These are phyloP conservation scores for Ochotona curzoniae DNA, from an alignment of 2,113 vertebrate genomes.

Conservation along the genomic window DNA sequence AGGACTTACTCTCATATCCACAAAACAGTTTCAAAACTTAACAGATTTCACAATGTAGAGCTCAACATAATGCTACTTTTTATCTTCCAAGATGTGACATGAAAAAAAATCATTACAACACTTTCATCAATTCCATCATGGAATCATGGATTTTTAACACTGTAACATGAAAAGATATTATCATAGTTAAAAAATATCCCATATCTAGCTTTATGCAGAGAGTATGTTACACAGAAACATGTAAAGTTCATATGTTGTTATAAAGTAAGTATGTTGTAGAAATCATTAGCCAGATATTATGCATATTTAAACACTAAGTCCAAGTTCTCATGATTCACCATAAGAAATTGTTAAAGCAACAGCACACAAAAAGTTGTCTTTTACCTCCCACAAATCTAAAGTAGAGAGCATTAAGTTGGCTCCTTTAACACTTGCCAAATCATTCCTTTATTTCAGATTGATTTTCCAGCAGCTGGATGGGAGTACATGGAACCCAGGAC, in stretches of 20 bases:
- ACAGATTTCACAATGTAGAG: background rate
- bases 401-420: background rate
- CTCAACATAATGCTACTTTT: background rate
- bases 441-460: slow-evolving; percentile 77
- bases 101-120: background rate
- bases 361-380: background rate
- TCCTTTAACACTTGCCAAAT: background rate
- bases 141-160: background rate
- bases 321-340: background rate
- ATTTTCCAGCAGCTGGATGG: slow-evolving; percentile 81
- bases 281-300: background rate
- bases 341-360: slow-evolving; percentile 1
- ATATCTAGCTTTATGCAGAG: background rate
- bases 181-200: background rate
- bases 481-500: slow-evolving; percentile 74
- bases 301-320: background rate
- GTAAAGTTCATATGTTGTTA: background rate
- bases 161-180: background rate
- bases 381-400: background rate
- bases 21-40: background rate
- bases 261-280: background rate
- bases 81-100: background rate
- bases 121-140: slow-evolving; percentile 36
- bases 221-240: background rate
- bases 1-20: background rate